Evolutionary conservation across 2,888 invertebrate genomes (phyloP), one percentile per base, ranked within the genome.

Genomic region (Mesopsocus fuscifrons): DNA sequence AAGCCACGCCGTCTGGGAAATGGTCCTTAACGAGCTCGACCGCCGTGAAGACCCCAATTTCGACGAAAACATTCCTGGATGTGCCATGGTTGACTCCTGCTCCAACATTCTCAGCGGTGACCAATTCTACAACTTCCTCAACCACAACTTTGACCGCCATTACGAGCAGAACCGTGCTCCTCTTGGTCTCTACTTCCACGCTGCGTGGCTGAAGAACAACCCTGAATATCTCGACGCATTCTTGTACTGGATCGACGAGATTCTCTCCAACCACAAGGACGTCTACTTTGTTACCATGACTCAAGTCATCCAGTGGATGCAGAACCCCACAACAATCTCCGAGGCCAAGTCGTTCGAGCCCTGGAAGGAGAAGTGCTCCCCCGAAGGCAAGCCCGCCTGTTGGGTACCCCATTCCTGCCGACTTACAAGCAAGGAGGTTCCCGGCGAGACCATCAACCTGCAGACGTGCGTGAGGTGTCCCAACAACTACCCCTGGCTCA

Each of bases 251-350:
- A 78, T 91, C 56, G 89, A 91, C 59, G 89, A 91, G 63, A 72
- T 85, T 46, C 64, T 85, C 30, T 66, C 73, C 52, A 81, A 77
- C 51, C 84, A 85, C 66, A 83, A 82, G 51, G 91, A 91, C 57
- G 89, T 89, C 8, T 91, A 85, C 64, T 91, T 91, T 59, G 84
- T 85, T 13, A 91, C 89, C 46, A 89, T 88, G 88, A 89, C 89
- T n/a, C 85, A 87, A 61, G 88, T 88, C 5, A 88, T 91, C 52
- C 89, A 89, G 58, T 91, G 91, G 91, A 85, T 91, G 57, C 91
- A 91, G 58, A 87, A 87, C 59, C 89, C 89, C 35, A 71, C 82
- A 47, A 87, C 87, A 11, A 59, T 82, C 51, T 68, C 74, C 44
- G 85, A 88, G 60, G 78, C 81, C 41, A 85, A 87, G 70, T 85